Percentiles rank a stretch among this genome's conserved stretches.
Evolutionary conservation across 2,888 invertebrate species (phyloP).

Genomic region (Drosophila merina): DNA sequence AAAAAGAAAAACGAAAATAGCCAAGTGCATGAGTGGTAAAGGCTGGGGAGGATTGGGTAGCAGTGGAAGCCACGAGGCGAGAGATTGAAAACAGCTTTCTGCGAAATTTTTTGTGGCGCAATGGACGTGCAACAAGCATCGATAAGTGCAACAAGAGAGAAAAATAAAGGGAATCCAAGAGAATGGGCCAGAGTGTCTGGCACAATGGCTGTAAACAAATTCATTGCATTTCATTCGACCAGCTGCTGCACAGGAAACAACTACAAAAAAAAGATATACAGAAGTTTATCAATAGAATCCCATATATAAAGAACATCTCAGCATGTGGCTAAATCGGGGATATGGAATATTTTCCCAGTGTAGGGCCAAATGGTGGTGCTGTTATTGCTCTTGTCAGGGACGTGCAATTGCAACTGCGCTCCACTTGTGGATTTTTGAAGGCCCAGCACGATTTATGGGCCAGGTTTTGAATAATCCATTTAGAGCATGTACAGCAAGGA

Average conservation of each 20-base stretch:
- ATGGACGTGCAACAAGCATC: conserved; percentile 49
- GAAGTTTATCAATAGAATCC: neutral
- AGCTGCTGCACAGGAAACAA: conserved; percentile 8
- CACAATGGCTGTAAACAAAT: conserved; percentile 41
- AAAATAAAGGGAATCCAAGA: conserved; percentile 7
- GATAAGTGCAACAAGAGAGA: conserved; percentile 35
- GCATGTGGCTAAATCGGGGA: no score
- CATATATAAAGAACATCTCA: no score
- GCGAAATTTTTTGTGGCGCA: conserved; percentile 37
- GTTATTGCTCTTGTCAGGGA: conserved; percentile 30
- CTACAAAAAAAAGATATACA: no score
- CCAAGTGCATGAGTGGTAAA: conserved; percentile 21
- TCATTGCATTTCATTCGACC: conserved; percentile 21
- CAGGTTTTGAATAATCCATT: conserved; percentile 72
- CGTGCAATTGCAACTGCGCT: conserved; percentile 18
- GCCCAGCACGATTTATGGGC: conserved; percentile 44
- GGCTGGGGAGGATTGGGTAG: neutral
- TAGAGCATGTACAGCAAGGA: conserved; percentile 44
- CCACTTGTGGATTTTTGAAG: conserved; percentile 39
- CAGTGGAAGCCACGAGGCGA: conserved; percentile 15
- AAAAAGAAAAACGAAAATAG: conserved; percentile 40
- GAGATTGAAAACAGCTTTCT: conserved; percentile 47
- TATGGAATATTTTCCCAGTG: neutral
- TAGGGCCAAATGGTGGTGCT: conserved; percentile 1
- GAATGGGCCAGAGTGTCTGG: conserved; percentile 12